Percentiles rank a stretch among this genome's conserved stretches.
Conservation (phyloP, 2,113 vertebrate genomes). For the Erpornis zantholeuca region DNA sequence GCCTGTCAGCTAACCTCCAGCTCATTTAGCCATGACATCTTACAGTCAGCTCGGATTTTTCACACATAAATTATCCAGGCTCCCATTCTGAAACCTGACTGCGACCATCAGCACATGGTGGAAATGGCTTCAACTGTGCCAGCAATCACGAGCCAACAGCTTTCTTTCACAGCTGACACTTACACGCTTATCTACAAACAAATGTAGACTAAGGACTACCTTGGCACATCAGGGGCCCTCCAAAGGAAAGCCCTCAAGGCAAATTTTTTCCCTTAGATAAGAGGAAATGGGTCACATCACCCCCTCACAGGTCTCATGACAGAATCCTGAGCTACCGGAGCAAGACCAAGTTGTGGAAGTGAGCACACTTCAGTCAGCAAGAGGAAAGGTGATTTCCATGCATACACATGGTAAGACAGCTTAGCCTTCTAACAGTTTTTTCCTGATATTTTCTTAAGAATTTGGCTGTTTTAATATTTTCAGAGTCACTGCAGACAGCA, state of each 20-base stretch:
- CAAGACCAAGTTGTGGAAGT: accelerated
- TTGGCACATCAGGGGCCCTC: no score
- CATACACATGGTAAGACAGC: background rate
- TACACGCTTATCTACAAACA: background rate
- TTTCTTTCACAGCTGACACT: background rate
- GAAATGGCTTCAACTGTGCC: accelerated
- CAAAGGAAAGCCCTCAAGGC: background rate
- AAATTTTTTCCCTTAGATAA: background rate
- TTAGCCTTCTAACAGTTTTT: background rate
- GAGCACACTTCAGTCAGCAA: background rate
- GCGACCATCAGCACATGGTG: background rate
- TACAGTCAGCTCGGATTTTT: background rate
- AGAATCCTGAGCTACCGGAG: background rate
- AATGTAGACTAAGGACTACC: no score
- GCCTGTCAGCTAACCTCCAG: background rate
- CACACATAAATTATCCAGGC: no score
- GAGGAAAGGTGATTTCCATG: background rate
- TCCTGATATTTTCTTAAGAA: background rate
- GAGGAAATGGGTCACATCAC: accelerated
- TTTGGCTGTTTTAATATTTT: background rate
- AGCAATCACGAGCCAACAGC: background rate
- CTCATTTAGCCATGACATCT: background rate
- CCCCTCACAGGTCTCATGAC: accelerated
- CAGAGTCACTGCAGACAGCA: slow-evolving; percentile 2
- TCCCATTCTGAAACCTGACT: background rate